Percentiles rank a stretch among this genome's conserved stretches.
These are phyloP conservation scores for Slavum lentiscoides DNA, from an alignment of 2,888 invertebrate species.

Conservation along the genomic window DNA sequence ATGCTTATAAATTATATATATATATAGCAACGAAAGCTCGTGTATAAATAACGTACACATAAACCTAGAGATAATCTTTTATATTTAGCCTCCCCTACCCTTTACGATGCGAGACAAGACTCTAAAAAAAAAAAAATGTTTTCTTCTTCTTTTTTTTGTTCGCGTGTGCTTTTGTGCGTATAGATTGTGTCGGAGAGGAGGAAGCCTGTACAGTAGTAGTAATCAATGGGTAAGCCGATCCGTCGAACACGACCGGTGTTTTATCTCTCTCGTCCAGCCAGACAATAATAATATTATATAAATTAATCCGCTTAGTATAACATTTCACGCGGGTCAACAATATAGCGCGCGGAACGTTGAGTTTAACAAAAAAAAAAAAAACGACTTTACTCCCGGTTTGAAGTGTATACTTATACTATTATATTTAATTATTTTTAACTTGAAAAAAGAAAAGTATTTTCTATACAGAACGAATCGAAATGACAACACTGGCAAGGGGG, in stretches of 20 bases:
- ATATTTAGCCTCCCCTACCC: background rate
- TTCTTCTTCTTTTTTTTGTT: background rate
- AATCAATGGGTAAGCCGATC: slow-evolving; percentile 41
- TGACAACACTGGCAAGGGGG: too few relatives aligned
- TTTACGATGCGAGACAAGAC: background rate
- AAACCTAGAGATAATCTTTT: slow-evolving; percentile 2
- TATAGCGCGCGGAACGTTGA: background rate
- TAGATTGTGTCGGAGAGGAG: too few relatives aligned
- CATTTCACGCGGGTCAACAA: slow-evolving; percentile 15
- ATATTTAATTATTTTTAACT: background rate
- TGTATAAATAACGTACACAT: slow-evolving; percentile 9
- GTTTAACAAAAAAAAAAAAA: slow-evolving; percentile 9
- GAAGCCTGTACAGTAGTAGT: background rate
- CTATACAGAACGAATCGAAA: too few relatives aligned
- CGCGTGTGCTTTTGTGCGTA: too few relatives aligned
- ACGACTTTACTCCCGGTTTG: background rate
- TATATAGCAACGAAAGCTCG: background rate
- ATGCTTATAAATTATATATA: background rate
- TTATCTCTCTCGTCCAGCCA: slow-evolving; percentile 21
- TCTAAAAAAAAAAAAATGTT: slow-evolving; percentile 1
- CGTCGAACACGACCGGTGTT: slow-evolving; percentile 31
- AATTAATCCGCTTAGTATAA: slow-evolving; percentile 48
- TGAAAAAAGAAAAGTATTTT: background rate
- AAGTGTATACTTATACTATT: background rate
- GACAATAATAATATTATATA: slow-evolving; percentile 37